Conservation (phyloP, 2,888 invertebrate species). For the Dilophus febrilis region DNA sequence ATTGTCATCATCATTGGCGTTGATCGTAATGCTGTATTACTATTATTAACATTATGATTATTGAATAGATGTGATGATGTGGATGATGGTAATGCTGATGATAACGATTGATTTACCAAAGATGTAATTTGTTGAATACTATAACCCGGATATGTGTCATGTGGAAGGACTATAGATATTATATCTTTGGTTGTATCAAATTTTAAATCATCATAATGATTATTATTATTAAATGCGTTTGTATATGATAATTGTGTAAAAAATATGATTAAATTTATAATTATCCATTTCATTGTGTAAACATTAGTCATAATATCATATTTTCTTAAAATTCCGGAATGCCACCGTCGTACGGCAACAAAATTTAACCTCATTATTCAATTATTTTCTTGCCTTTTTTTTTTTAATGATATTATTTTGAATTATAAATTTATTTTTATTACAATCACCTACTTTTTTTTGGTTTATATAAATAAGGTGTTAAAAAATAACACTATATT, state of each 20-base stretch:
- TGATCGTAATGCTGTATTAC: too few species aligned
- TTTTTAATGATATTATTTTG: not conserved
- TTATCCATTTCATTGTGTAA: not conserved
- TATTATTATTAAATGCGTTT: constrained; percentile 1
- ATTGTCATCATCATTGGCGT: constrained; percentile 1
- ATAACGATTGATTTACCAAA: constrained; percentile 16
- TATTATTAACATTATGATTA: too few species aligned
- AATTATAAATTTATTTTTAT: too few species aligned
- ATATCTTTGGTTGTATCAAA: constrained; percentile 17
- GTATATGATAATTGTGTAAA: not conserved
- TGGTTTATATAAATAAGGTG: too few species aligned
- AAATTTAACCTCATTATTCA: too few species aligned
- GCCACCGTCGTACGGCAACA: constrained; percentile 9
- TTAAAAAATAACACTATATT: too few species aligned
- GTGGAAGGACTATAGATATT: constrained; percentile 50
- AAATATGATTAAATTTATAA: not conserved
- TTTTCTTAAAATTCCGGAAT: constrained; percentile 3
- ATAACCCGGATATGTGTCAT: constrained; percentile 79
- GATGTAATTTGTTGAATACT: constrained; percentile 62
- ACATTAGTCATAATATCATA: too few species aligned
- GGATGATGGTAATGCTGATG: not conserved
- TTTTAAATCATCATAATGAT: constrained; percentile 2
- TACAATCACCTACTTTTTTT: too few species aligned
- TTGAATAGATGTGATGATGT: too few species aligned
- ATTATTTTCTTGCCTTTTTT: constrained; percentile 2